Evolutionary conservation across 2,113 vertebrate species (phyloP).

Genomic region (Pavo muticus): DNA sequence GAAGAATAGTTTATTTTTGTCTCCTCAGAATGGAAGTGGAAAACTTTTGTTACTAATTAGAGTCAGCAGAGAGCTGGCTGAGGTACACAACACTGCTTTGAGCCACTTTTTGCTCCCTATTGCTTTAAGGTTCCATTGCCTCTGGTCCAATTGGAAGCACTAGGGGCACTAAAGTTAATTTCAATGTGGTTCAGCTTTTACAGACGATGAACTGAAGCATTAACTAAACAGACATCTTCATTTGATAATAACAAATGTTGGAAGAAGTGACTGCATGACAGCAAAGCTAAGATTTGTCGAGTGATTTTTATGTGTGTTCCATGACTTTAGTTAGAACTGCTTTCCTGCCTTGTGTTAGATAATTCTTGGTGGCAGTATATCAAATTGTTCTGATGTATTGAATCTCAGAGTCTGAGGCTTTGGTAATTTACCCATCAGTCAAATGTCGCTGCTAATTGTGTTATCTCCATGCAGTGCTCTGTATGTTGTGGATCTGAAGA

Average conservation of each 20-base stretch:
- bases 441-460: neutral
- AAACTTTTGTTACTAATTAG: neutral
- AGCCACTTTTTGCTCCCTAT: neutral
- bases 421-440: neutral
- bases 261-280: neutral
- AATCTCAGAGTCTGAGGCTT: neutral
- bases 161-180: neutral
- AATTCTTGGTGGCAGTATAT: neutral
- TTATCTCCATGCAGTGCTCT: constrained; percentile 84
- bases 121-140: neutral
- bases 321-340: neutral
- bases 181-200: neutral
- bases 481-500: constrained; percentile 97
- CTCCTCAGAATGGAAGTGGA: neutral
- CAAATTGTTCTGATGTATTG: neutral
- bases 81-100: rapidly evolving
- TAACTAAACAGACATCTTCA: neutral
- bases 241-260: constrained; percentile 22
- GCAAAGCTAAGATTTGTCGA: neutral
- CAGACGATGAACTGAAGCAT: neutral
- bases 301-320: rapidly evolving
- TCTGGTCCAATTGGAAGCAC: neutral
- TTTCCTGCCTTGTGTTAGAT: neutral
- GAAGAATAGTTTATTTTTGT: neutral
- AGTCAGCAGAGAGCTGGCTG: neutral